These are phyloP conservation scores for Camarhynchus parvulus DNA, from an alignment of 2,113 vertebrate species.

Conservation along the genomic window DNA sequence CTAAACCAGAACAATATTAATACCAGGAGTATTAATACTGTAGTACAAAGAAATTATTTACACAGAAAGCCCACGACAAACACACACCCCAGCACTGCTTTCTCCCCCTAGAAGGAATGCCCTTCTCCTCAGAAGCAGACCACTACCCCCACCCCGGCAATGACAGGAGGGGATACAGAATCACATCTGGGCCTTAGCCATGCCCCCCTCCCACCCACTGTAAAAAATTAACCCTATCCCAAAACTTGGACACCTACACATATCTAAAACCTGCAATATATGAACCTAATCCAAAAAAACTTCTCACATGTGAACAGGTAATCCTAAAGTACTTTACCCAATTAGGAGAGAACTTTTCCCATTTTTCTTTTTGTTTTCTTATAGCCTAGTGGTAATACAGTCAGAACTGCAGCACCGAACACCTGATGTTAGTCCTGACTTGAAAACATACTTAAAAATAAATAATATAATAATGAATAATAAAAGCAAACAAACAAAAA, in stretches of 20 bases:
- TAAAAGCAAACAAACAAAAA: neutral
- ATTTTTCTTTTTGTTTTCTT: neutral
- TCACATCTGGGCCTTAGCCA: too few species aligned
- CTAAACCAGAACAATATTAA: neutral
- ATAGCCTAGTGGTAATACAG: neutral
- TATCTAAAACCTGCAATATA: neutral
- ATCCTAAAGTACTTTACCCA: neutral
- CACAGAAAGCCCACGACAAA: accelerated
- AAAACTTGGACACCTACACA: accelerated
- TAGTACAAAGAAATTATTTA: neutral
- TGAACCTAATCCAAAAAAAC: neutral
- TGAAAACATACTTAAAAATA: neutral
- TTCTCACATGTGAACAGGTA: neutral
- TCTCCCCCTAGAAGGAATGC: accelerated
- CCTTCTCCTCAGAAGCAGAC: neutral
- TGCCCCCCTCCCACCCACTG: neutral
- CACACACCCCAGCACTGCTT: neutral
- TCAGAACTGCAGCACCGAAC: neutral
- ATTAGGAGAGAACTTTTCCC: neutral
- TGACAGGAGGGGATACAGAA: neutral
- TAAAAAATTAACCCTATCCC: neutral
- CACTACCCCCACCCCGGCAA: neutral
- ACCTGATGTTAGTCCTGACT: neutral
- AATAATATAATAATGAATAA: neutral
- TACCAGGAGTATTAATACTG: neutral